phyloP scores from a whole-genome alignment of 2,113 vertebrate species.

The Thunnus thynnus region DNA sequence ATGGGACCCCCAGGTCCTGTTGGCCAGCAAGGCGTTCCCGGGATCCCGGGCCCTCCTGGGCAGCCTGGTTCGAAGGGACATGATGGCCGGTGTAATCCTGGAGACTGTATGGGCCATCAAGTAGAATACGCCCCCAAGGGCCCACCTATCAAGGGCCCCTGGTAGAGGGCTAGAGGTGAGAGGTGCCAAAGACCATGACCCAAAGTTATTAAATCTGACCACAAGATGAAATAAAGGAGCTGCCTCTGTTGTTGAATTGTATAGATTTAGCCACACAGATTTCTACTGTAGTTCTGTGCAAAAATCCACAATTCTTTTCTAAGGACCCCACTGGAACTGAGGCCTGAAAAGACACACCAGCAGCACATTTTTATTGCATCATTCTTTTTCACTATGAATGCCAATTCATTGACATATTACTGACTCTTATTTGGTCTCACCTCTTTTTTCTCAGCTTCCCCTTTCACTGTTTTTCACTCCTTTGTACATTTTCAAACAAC shows the following conservation, averaged over 20 bases:
- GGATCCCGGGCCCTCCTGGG: slow-evolving; percentile 90
- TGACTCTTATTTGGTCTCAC: slow-evolving; percentile 25
- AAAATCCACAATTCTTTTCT: slow-evolving; percentile 23
- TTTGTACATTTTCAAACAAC: slow-evolving; percentile 50
- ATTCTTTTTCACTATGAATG: slow-evolving; percentile 27
- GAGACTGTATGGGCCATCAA: slow-evolving; percentile 91
- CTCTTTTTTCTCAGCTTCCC: slow-evolving; percentile 1
- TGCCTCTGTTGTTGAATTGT: slow-evolving; percentile 43
- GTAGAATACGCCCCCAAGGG: slow-evolving; percentile 92
- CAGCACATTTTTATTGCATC: slow-evolving; percentile 51
- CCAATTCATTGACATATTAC: slow-evolving; percentile 38
- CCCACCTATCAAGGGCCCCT: slow-evolving; percentile 90
- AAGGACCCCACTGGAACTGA: slow-evolving; percentile 53
- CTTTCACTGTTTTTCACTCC: slow-evolving; percentile 10
- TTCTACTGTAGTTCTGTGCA: slow-evolving; percentile 37
- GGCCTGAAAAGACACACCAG: slow-evolving; percentile 39
- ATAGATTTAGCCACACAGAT: slow-evolving; percentile 18
- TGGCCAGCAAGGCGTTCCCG: slow-evolving; percentile 96
- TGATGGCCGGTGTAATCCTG: slow-evolving; percentile 92
- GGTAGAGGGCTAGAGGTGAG: slow-evolving; percentile 68
- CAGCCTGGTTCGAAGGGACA: slow-evolving; percentile 88
- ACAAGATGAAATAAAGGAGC: slow-evolving; percentile 42
- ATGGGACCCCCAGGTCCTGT: slow-evolving; percentile 91
- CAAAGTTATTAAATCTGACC: slow-evolving; percentile 43
- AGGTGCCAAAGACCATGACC: slow-evolving; percentile 49